A percentile compares a stretch with the other conserved stretches of the same genome.
These are phyloP conservation scores for Hepsetus odoe DNA, from an alignment of 2,113 vertebrate species.

Conservation along the genomic window DNA sequence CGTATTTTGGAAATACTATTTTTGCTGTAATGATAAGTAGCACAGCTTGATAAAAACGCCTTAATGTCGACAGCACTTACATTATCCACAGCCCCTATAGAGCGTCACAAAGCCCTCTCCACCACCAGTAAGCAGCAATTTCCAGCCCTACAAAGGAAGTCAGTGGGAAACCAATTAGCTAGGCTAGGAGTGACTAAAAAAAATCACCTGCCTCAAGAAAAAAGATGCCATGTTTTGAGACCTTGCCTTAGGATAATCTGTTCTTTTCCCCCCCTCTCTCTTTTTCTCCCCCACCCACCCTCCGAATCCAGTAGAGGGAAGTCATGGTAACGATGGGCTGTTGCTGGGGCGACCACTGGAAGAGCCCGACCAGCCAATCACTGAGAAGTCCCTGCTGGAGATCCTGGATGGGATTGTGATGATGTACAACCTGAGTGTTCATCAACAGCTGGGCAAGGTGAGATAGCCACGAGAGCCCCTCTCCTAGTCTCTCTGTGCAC, in stretches of 20 bases:
- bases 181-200: neutral
- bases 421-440: slow-evolving; percentile 98
- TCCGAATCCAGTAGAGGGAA: slow-evolving; percentile 86
- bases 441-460: slow-evolving; percentile 98
- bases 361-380: slow-evolving; percentile 86
- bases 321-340: slow-evolving; percentile 89
- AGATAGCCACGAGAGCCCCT: slow-evolving; percentile 2
- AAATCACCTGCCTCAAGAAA: slow-evolving; percentile 5
- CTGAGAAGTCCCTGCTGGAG: slow-evolving; percentile 94
- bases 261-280: neutral
- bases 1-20: neutral
- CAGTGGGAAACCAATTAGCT: slow-evolving; percentile 46
- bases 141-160: slow-evolving; percentile 27
- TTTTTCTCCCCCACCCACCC: neutral
- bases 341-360: slow-evolving; percentile 90
- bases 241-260: slow-evolving; percentile 34
- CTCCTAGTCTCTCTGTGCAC: neutral
- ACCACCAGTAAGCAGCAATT: slow-evolving; percentile 22
- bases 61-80: slow-evolving; percentile 33
- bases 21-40: slow-evolving; percentile 17
- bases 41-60: slow-evolving; percentile 19
- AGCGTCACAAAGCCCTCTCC: slow-evolving; percentile 26
- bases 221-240: slow-evolving; percentile 28
- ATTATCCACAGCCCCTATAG: slow-evolving; percentile 16
- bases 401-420: slow-evolving; percentile 92